Conservation (phyloP, 2,797 vertebrate species). For the Oreortyx pictus region DNA sequence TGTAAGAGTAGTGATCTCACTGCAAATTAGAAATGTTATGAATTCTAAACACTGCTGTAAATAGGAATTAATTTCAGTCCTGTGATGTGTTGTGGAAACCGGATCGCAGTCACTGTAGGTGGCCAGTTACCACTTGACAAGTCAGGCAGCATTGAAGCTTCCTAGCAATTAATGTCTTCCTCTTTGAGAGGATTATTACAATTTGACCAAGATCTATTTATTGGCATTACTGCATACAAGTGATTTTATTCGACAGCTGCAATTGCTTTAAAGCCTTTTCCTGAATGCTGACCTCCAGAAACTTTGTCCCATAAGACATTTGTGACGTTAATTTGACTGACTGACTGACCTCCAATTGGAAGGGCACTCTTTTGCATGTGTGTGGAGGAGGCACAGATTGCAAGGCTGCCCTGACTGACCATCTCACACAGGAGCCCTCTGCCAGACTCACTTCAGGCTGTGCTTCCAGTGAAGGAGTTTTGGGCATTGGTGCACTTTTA, state of each 20-base stretch:
- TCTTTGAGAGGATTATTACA: constrained; percentile 23
- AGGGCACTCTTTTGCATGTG: not conserved
- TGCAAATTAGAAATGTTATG: constrained; percentile 44
- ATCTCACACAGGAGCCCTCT: not conserved
- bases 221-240: not conserved
- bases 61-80: constrained; percentile 27
- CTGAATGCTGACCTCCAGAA: not conserved
- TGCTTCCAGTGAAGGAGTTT: not conserved
- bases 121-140: constrained; percentile 33
- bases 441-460: not conserved
- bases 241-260: not conserved
- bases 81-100: not conserved
- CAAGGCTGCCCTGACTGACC: not conserved
- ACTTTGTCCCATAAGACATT: not conserved
- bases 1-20: not conserved
- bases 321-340: not conserved
- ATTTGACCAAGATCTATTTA: constrained; percentile 57
- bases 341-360: not conserved
- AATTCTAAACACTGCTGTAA: constrained; percentile 33
- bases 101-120: constrained; percentile 1
- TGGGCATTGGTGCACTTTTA: not conserved
- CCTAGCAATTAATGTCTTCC: not conserved
- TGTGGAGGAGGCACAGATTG: not conserved
- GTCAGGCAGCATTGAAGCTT: constrained; percentile 7
- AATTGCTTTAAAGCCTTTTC: not conserved